phyloP scores from a whole-genome alignment of 1,140 invertebrate species.

The Caenorhabditis elegans region DNA sequence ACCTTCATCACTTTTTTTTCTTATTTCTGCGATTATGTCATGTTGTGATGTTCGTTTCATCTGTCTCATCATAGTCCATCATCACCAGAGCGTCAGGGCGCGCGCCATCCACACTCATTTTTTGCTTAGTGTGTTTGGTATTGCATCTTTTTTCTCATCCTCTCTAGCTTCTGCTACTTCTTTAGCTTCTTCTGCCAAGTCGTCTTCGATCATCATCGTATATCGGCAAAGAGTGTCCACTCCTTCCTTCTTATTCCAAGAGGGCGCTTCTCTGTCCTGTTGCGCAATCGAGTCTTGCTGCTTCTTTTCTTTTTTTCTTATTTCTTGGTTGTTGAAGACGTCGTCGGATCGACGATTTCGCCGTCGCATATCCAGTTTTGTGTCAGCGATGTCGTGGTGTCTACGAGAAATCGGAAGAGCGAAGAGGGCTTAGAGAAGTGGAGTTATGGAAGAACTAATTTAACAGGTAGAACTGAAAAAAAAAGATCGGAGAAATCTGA shows the following conservation, averaged over 20 bases:
- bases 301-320: conserved; percentile 3
- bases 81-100: neutral
- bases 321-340: conserved; percentile 31
- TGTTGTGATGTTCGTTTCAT: conserved; percentile 25
- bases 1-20: neutral
- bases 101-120: conserved; percentile 6
- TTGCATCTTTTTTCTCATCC: conserved; percentile 12
- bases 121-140: conserved; percentile 30
- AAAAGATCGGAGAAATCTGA: neutral
- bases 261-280: conserved; percentile 22
- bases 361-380: conserved; percentile 25
- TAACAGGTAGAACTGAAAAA: neutral
- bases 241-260: neutral
- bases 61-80: conserved; percentile 4
- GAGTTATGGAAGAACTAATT: neutral
- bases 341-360: neutral
- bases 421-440: neutral
- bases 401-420: conserved; percentile 21
- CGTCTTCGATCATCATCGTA: conserved; percentile 9
- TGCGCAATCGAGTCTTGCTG: conserved; percentile 30
- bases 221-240: conserved; percentile 14
- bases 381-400: neutral
- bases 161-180: neutral
- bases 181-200: neutral
- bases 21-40: conserved; percentile 13